Evolutionary conservation across 2,888 invertebrate species (phyloP), one percentile per base, ranked within the genome.

Genomic region (Amaurobius ferox): DNA sequence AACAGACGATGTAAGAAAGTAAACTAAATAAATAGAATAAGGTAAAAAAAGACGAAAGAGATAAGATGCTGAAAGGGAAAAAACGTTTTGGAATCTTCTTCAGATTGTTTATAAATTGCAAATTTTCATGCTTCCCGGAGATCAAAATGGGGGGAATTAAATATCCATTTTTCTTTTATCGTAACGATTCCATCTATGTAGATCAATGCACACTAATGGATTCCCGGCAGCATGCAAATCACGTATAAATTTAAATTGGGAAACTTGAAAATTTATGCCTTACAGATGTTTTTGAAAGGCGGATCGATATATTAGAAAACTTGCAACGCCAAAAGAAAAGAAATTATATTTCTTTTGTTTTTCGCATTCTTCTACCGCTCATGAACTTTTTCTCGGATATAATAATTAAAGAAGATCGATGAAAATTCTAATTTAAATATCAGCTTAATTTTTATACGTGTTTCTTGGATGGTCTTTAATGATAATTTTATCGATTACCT

Each of bases 171-270:
- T 83, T 83, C 64, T 64, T 64, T 29, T 19, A 11, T 30, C 9
- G 64, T 64, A 19, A 19, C 30, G 64, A 64, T 30, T 66, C 23
- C 30, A 32, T 32, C 26, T 32, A 11, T 66, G 66, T 35, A 32
- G 32, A 66, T 66, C 32, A 19, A 55, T 23, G 5, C 30, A 62
- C 74, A 64, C 77, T 85, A 85, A 85, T 85, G 83, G 77, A 85
- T 77, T 85, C 32, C 3, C 7, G n/a, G 64, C 61, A 39, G 13
- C 28, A 77, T 68, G 40, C 40, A 85, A 85, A 85, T 48, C 77
- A 66, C 66, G 77, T 85, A 77, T 78, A 78, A 72, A 72, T 78
- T 77, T 85, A 85, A 85, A 77, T 85, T 85, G 83, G 83, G 32
- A 40, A 62, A 77, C 64, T 85, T 71, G 72, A 67, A 85, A 85